These are phyloP conservation scores for Lithophane socia DNA, from an alignment of 2,888 invertebrate genomes.

Conservation along the genomic window DNA sequence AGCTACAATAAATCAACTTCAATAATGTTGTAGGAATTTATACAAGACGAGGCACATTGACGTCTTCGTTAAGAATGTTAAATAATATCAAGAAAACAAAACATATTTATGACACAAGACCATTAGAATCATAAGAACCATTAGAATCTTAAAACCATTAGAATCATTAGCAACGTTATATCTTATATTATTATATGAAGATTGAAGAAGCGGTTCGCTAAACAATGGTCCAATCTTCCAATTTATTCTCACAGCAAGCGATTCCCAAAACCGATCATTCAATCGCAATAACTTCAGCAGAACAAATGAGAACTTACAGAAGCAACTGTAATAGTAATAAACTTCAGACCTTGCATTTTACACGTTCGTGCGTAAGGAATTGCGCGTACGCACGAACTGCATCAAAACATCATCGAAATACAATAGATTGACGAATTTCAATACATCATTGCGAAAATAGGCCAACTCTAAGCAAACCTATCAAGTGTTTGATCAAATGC, in stretches of 20 bases:
- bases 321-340: constrained; percentile 21
- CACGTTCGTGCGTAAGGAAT: constrained; percentile 44
- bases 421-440: constrained; percentile 56
- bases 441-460: constrained; percentile 62
- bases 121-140: too few relatives aligned
- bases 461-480: constrained; percentile 53
- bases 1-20: too few relatives aligned
- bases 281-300: constrained; percentile 23
- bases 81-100: too few relatives aligned
- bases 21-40: not conserved
- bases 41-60: too few relatives aligned
- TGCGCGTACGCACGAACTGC: constrained; percentile 46
- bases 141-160: too few relatives aligned
- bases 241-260: constrained; percentile 24
- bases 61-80: too few relatives aligned
- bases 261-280: not conserved
- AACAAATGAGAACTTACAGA: constrained; percentile 36
- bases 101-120: too few relatives aligned
- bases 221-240: not conserved
- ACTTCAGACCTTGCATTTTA: constrained; percentile 24
- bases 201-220: too few relatives aligned
- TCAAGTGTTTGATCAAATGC: constrained; percentile 59
- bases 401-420: constrained; percentile 53
- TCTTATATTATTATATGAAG: too few relatives aligned
- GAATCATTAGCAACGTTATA: too few relatives aligned